Conservation (phyloP, 2,888 invertebrate genomes). For the Epinotia nisella region DNA sequence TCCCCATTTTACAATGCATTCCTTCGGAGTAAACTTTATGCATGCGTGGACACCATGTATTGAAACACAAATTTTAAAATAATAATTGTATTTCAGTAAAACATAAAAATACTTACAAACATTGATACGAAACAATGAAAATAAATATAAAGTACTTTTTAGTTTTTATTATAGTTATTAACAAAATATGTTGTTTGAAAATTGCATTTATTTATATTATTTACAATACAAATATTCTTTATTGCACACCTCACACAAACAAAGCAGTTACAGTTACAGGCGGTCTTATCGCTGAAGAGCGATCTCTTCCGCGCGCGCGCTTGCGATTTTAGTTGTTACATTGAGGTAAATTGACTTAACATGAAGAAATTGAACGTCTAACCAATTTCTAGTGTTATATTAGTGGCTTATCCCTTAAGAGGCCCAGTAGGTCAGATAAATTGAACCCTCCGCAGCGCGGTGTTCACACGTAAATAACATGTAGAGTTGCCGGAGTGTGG, state of each 20-base stretch:
- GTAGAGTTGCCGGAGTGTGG: slow-evolving; percentile 74
- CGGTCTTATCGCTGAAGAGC: no score
- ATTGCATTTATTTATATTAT: background rate
- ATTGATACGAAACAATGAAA: background rate
- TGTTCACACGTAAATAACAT: slow-evolving; percentile 85
- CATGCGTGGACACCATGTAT: background rate
- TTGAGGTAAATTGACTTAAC: background rate
- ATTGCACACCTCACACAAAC: no score
- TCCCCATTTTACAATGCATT: background rate
- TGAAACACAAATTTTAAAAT: background rate
- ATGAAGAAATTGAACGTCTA: slow-evolving; percentile 54
- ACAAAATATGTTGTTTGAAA: background rate
- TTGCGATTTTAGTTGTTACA: no score
- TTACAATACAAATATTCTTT: no score
- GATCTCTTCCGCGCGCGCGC: no score
- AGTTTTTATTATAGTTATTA: no score
- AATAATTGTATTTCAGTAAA: background rate
- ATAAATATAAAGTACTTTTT: no score
- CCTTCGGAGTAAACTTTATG: background rate
- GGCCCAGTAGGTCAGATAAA: slow-evolving; percentile 85
- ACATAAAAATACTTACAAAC: background rate
- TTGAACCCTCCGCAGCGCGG: slow-evolving; percentile 81
- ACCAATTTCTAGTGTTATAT: slow-evolving; percentile 77
- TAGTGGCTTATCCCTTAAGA: slow-evolving; percentile 67
- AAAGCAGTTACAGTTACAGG: no score